Base-by-base conservation (phyloP, 1,140 invertebrate genomes). In the Palaemon carinicauda region DNA sequence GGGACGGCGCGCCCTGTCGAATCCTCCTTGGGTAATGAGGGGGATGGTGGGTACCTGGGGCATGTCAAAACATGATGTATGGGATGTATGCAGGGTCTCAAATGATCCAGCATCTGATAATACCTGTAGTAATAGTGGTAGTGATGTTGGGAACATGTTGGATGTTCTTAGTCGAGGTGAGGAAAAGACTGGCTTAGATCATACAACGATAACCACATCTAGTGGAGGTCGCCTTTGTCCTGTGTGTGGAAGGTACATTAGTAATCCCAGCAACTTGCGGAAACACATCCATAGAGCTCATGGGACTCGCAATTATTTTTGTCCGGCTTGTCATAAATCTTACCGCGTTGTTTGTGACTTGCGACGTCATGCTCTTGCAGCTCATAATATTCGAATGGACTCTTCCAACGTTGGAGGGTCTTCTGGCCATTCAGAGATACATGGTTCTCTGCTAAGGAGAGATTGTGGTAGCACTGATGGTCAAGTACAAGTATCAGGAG, bases 261-360 rank as follows among this genome's bases (percentile, higher is more conserved):
- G 85, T 80, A 87, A 87, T 56, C 77, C 85, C 17, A 87, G 85
- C 65, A 87, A 87, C 52, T 53, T 87, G 54, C 69, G 85, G 27
- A 87, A 87, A 81, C 85, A 87, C 33, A 87, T 87, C 60, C 78
- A 81, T 53, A 65, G 85, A 17, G 79, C 85, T 15, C 85, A 87
- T 65, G 79, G 85, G 90, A 96, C 97, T 92, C 98, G 98, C 90
- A 97, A 97, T 0, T 98, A 98, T 92, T 95, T 98, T 90, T 98
- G 97, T 90, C 93, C 95, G 81, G 95, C 95, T 0, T 98, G 97
- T 90, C 96, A 96, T 50, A 97, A 97, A 91, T 96, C 96, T 1
- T 97, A 97, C 91, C 94, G 96, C 41, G 93, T 96, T 80, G 97
- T 97, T 52, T 90, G 90, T 65, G 90, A 91, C 80, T 88, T 91